Percentiles rank a stretch among this genome's conserved stretches.
Conservation (phyloP, 1,140 invertebrate genomes). For the Charaxes varanes region DNA sequence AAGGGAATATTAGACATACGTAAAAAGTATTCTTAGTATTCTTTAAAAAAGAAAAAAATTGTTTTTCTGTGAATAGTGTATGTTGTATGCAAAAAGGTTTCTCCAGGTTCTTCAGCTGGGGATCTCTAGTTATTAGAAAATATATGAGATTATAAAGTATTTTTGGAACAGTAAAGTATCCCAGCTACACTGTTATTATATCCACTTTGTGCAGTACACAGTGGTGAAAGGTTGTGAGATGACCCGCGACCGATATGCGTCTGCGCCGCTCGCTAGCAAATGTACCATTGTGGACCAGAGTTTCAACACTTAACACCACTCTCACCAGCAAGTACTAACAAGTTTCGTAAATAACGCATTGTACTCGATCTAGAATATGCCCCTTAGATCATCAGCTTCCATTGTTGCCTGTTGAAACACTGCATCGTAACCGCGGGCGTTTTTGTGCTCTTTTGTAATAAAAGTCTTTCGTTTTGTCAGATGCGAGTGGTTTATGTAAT, state of each 20-base stretch:
- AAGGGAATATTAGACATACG: no score
- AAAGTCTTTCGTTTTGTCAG: slow-evolving; percentile 2
- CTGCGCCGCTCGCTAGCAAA: slow-evolving; percentile 30
- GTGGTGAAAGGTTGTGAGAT: slow-evolving; percentile 62
- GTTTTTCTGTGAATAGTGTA: no score
- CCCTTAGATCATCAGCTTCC: slow-evolving; percentile 26
- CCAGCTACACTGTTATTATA: no score
- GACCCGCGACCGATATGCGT: slow-evolving; percentile 42
- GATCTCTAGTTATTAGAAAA: no score
- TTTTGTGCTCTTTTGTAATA: slow-evolving; percentile 17
- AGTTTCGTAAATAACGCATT: slow-evolving; percentile 64
- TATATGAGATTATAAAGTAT: no score
- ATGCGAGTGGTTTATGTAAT: no score
- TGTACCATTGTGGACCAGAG: slow-evolving; percentile 46
- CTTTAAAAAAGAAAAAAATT: no score
- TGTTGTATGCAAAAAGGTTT: no score
- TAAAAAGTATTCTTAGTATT: no score
- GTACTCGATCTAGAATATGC: slow-evolving; percentile 57
- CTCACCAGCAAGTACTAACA: slow-evolving; percentile 60
- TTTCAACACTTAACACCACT: slow-evolving; percentile 65
- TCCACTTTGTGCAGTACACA: no score
- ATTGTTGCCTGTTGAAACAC: slow-evolving; percentile 32
- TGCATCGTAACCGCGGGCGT: slow-evolving; percentile 1
- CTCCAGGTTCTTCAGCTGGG: no score
- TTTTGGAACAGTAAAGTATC: no score